These are phyloP conservation scores for Micrasema longulum DNA, from an alignment of 1,140 invertebrate genomes.

Conservation along the genomic window DNA sequence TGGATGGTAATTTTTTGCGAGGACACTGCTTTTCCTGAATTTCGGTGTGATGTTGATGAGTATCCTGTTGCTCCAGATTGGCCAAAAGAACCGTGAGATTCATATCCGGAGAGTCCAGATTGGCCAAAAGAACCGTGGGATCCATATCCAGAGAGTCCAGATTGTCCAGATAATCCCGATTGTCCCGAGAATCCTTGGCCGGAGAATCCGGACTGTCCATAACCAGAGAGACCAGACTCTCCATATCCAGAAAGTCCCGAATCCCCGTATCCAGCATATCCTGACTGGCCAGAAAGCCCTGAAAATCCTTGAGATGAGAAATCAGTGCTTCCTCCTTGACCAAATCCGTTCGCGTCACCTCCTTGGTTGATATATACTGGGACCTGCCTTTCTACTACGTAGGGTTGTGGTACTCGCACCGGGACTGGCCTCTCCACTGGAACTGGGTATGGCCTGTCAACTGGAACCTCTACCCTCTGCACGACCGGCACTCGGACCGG, in stretches of 20 bases:
- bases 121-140: neutral
- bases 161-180: neutral
- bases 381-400: conserved; percentile 65
- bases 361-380: conserved; percentile 57
- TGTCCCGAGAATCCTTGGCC: no score
- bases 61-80: neutral
- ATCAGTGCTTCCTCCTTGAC: conserved; percentile 7
- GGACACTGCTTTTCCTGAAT: no score
- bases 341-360: conserved; percentile 3
- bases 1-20: no score
- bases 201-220: no score
- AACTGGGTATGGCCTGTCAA: conserved; percentile 57
- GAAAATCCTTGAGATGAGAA: conserved; percentile 1
- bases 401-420: conserved; percentile 66
- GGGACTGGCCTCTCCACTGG: conserved; percentile 59
- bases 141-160: no score
- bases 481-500: conserved; percentile 58
- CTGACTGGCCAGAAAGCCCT: neutral
- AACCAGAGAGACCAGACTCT: no score
- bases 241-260: neutral
- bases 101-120: no score
- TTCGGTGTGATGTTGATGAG: conserved; percentile 1
- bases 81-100: conserved; percentile 28
- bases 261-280: neutral
- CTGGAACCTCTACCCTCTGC: conserved; percentile 55